Percentiles rank a stretch among this genome's conserved stretches.
These are phyloP conservation scores for Electrona antarctica DNA, from an alignment of 2,113 vertebrate genomes.

Conservation along the genomic window DNA sequence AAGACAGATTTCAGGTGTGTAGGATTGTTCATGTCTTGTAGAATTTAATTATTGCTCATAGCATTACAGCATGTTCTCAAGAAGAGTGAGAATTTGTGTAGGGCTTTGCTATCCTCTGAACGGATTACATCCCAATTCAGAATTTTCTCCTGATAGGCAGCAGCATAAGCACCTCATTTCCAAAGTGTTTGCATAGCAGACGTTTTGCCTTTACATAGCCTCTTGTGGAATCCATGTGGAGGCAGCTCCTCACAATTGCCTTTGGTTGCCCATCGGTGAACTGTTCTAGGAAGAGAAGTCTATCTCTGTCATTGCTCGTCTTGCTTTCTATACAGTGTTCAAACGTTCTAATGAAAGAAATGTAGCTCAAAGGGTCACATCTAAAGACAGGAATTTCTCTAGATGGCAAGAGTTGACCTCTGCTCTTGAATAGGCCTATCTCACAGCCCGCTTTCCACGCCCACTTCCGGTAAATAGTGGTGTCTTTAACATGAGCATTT, in stretches of 20 bases:
- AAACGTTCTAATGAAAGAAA: neutral
- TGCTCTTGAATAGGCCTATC: constrained; percentile 7
- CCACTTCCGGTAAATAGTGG: too few species aligned
- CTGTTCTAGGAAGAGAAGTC: neutral
- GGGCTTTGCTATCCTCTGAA: neutral
- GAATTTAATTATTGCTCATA: neutral
- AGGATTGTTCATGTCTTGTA: neutral
- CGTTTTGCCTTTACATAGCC: neutral
- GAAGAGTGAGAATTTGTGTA: neutral
- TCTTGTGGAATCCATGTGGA: neutral
- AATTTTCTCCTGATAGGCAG: neutral
- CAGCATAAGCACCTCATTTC: neutral
- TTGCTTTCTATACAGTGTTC: neutral
- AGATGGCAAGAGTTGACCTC: neutral
- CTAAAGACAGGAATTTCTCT: neutral
- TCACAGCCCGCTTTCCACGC: too few species aligned
- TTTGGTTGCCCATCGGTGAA: neutral
- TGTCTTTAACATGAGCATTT: too few species aligned
- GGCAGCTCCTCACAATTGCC: neutral
- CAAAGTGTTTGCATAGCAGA: neutral
- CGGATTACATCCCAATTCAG: neutral
- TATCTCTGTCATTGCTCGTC: neutral
- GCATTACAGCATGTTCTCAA: constrained; percentile 1
- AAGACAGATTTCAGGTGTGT: neutral
- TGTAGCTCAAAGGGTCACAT: neutral